Percentiles rank a stretch among this genome's conserved stretches.
These are phyloP conservation scores for Phaenicophaeus curvirostris DNA, from an alignment of 2,797 vertebrate species.

Conservation along the genomic window DNA sequence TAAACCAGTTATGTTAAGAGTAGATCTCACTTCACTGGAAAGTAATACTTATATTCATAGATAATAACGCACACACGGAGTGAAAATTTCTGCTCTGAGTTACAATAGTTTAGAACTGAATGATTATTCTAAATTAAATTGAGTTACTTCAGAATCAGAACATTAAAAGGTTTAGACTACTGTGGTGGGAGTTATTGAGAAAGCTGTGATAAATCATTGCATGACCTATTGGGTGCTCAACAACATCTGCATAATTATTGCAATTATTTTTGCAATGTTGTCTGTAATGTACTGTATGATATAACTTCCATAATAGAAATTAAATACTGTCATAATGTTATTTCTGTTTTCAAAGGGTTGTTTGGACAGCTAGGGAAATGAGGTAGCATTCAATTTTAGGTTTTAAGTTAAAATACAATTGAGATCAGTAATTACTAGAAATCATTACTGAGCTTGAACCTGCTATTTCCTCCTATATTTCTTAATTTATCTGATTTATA, in stretches of 20 bases:
- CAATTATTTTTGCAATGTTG: not conserved
- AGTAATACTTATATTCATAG: not conserved
- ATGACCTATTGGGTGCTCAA: not conserved
- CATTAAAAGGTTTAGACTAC: not conserved
- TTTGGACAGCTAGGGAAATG: conserved; percentile 28
- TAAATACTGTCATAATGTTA: not conserved
- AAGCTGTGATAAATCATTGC: not conserved
- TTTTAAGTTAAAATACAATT: conserved; percentile 49
- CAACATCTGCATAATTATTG: not conserved
- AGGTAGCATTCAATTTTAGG: conserved; percentile 46
- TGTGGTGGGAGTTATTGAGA: not conserved
- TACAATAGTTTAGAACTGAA: not conserved
- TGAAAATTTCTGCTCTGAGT: not conserved
- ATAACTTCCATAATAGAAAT: not conserved
- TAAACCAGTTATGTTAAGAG: not conserved
- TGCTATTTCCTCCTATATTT: conserved; percentile 28
- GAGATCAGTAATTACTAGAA: conserved; percentile 20
- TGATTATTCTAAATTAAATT: not conserved
- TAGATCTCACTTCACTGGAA: not conserved
- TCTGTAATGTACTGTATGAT: not conserved
- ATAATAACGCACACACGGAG: not conserved
- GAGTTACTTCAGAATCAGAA: not conserved
- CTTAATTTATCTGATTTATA: conserved; percentile 48
- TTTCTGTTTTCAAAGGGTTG: conserved; percentile 22
- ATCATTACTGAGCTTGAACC: conserved; percentile 22